phyloP scores from a whole-genome alignment of 2,113 vertebrate species.

The Austrofundulus limnaeus region DNA sequence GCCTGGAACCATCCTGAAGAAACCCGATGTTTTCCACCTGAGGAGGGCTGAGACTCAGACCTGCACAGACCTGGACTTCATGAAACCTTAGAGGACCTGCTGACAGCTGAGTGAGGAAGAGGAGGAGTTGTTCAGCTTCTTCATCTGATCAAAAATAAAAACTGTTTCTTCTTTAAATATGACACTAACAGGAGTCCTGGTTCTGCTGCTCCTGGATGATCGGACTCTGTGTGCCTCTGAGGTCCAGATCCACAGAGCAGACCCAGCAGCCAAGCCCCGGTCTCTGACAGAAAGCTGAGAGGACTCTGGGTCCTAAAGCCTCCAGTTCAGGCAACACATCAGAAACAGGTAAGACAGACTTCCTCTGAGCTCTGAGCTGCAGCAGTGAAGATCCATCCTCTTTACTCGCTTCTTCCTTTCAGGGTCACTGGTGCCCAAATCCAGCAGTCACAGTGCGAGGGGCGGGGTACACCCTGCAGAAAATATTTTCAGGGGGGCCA shows the following conservation, averaged over 20 bases:
- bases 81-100: constrained; percentile 69
- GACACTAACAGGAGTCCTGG: too few species aligned
- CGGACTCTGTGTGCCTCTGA: constrained; percentile 12
- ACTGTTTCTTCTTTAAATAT: too few species aligned
- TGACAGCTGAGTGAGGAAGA: constrained; percentile 50
- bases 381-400: too few species aligned
- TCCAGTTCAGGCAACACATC: background rate
- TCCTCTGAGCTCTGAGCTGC: too few species aligned
- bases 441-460: too few species aligned
- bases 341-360: too few species aligned
- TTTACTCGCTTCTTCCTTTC: too few species aligned
- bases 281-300: constrained; percentile 5
- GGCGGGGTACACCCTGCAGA: too few species aligned
- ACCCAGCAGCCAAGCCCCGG: too few species aligned
- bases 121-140: constrained; percentile 14
- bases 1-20: constrained; percentile 7
- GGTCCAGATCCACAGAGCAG: constrained; percentile 4
- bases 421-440: too few species aligned
- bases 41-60: constrained; percentile 25
- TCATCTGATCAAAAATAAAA: background rate
- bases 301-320: constrained; percentile 67
- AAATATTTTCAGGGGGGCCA: too few species aligned
- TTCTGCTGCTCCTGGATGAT: constrained; percentile 33
- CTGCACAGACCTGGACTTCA: constrained; percentile 29
- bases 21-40: constrained; percentile 5